Evolutionary conservation across 2,113 vertebrate species (phyloP), one percentile per base, ranked within the genome.

Genomic region (Vulpes lagopus): DNA sequence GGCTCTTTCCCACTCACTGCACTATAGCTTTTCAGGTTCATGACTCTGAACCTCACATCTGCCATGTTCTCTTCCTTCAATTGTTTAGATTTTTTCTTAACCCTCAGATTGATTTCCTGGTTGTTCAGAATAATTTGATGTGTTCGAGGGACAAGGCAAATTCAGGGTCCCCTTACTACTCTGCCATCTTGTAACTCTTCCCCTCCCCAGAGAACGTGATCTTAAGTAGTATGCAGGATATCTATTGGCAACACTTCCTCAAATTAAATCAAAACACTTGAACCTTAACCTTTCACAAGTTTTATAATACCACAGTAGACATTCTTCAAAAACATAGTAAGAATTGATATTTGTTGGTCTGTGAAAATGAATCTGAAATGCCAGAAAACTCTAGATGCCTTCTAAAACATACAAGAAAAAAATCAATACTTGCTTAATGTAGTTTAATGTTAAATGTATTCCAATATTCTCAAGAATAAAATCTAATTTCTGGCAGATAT

Each of bases 301-400:
- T 96, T 95, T 71, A 57, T 69, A 43, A 94, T 94, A 78, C 10
- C 88, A 60, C 23, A 81, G 17, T 90, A 82, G 43, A 19, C 22
- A 65, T 76, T 92, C 35, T 94, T 96, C 59, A 74, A 91, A 93
- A 82, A 15, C 60, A 1, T 30, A 85, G 22, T 78, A 93, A 89
- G 17, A 93, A 89, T 91, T 74, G 89, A 78, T 69, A 82, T 85
- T 35, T 88, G 20, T 60, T 91, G 73, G 55, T 94, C 78, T 74
- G 55, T 76, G 49, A 90, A 97, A 96, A 95, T 89, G 64, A 89
- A 76, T 95, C 95, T 92, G 30, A 92, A 91, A 88, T 91, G 38
- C 11, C 76, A 30, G 15, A 78, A 19, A 81, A 32, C 10, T 32
- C 22, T 94, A 80, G 38, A 79, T 91, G 19, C 51, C 76, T 90